Evolutionary conservation across 2,888 invertebrate species (phyloP).

Genomic region (Nomada ruficornis): DNA sequence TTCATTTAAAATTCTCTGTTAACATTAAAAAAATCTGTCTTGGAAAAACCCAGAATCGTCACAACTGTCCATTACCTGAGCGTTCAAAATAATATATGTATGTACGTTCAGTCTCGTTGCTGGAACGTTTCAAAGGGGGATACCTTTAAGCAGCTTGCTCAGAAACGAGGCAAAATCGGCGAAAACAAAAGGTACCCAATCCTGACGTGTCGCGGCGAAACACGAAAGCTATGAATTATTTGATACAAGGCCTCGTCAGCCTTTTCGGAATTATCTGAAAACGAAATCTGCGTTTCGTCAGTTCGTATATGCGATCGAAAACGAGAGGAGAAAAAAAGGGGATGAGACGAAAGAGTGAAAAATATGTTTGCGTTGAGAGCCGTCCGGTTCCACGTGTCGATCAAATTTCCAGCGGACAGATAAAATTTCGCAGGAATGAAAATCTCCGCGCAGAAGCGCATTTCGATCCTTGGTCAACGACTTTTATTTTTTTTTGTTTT

Average conservation of each 20-base stretch:
- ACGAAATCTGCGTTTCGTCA: constrained; percentile 14
- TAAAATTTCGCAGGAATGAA: constrained; percentile 10
- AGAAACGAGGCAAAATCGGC: not conserved
- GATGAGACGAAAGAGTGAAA: not conserved
- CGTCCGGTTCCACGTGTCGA: constrained; percentile 7
- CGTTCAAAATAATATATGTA: no score
- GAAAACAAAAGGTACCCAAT: constrained; percentile 10
- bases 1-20: no score
- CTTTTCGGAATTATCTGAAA: constrained; percentile 26
- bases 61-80: no score
- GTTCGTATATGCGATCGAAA: not conserved
- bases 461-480: constrained; percentile 11
- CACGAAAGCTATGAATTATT: constrained; percentile 13
- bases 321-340: not conserved
- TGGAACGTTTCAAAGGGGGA: not conserved
- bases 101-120: not conserved
- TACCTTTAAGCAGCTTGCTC: not conserved
- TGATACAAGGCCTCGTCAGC: constrained; percentile 22
- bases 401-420: constrained; percentile 20
- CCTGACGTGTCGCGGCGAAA: not conserved
- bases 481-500: not conserved
- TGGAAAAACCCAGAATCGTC: no score
- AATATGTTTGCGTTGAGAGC: constrained; percentile 8
- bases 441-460: not conserved
- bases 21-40: no score